Evolutionary conservation across 2,797 vertebrate genomes (phyloP).

Genomic region (Phaenicophaeus curvirostris): DNA sequence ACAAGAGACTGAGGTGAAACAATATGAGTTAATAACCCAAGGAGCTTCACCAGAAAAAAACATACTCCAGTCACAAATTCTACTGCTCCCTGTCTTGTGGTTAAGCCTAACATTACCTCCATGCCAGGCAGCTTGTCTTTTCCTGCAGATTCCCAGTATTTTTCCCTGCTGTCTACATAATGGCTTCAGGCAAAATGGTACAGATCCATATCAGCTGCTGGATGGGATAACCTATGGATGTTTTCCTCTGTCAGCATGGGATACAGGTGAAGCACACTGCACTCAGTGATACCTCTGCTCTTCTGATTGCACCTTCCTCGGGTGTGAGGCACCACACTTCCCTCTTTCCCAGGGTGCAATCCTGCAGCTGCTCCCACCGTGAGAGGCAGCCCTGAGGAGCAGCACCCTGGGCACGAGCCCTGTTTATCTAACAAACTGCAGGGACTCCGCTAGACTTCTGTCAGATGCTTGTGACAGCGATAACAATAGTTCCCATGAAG

Average conservation of each 20-base stretch:
- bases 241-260: neutral
- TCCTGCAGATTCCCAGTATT: neutral
- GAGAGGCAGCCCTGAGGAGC: neutral
- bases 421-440: neutral
- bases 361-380: neutral
- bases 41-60: constrained; percentile 9
- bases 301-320: neutral
- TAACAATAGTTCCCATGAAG: neutral
- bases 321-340: neutral
- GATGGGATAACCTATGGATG: neutral
- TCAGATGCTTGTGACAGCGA: neutral
- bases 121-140: neutral
- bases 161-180: neutral
- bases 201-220: neutral
- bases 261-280: neutral
- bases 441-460: neutral
- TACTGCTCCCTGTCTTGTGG: neutral
- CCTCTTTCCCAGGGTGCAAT: neutral
- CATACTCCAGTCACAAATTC: neutral
- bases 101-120: neutral
- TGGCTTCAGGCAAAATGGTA: neutral
- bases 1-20: constrained; percentile 11
- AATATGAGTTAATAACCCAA: neutral
- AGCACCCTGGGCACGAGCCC: neutral
- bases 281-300: neutral